Evolutionary conservation across 2,797 vertebrate genomes (phyloP), one percentile per base, ranked within the genome.

Genomic region (Telmatherina bonti): DNA sequence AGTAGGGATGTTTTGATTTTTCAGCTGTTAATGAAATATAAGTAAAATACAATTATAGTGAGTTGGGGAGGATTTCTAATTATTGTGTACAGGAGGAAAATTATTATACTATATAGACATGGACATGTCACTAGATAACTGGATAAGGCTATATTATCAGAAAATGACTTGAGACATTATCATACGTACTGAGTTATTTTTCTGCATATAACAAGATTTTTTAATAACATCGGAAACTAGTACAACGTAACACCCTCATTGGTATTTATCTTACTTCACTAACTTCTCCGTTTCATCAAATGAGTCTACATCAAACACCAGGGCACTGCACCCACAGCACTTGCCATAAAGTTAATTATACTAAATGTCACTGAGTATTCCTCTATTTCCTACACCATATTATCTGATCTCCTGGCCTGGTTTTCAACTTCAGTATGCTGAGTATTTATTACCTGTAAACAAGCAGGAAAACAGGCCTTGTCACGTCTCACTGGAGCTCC

Each of bases 401-500:
- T 85, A 78, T 70, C 83, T 41, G 60, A 84, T 87, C 75, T 80
- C 70, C 67, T 85, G 85, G 68, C 84, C 86, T 72, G 74, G 66
- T 82, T 88, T 88, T 71, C 72, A 78, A 79, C 89, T 83, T 85
- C 36, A 43, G 53, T 55, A 60, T 53, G 68, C 70, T 70, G 68
- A 64, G 77, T 85, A 85, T 91, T 92, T 89, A 92, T 93, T 91
- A 90, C 91, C 89, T 90, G 87, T 88, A 92, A 92, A 91, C 83
- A 79, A 79, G 85, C 79, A 62, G 79, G 76, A 81, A 88, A 89
- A 88, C 86, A 84, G 79, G 67, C 75, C 77, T 72, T 68, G 89
- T 91, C 89, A 91, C 87, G 79, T 91, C 85, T 88, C 85, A 84
- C 80, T 81, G 78, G 83, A 79, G 76, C 87, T 88, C 82, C 73